phyloP scores from a whole-genome alignment of 2,113 vertebrate genomes.

The Dinomys branickii region DNA sequence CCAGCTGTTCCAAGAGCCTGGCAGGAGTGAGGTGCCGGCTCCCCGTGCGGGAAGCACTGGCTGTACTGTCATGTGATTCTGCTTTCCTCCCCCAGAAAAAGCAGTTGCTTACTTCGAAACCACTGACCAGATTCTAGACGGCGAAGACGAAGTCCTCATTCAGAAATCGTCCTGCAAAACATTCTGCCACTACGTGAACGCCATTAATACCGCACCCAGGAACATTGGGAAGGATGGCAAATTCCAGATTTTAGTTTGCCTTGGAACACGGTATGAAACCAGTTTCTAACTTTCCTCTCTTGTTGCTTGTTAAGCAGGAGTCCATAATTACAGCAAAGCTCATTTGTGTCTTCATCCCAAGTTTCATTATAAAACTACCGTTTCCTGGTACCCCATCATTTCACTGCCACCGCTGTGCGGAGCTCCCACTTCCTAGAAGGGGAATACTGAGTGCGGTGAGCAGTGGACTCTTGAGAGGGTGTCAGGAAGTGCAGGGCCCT shows the following conservation, averaged over 20 bases:
- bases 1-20: neutral
- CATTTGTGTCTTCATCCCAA: neutral
- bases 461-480: neutral
- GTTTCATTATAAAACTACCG: neutral
- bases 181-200: constrained; percentile 94
- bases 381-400: neutral
- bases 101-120: constrained; percentile 93
- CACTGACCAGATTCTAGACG: constrained; percentile 92
- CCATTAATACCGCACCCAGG: constrained; percentile 93
- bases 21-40: neutral
- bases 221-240: constrained; percentile 98
- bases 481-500: neutral
- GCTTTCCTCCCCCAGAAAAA: constrained; percentile 87
- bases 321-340: neutral
- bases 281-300: neutral
- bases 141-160: constrained; percentile 88
- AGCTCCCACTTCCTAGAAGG: neutral
- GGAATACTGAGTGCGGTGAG: neutral
- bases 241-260: constrained; percentile 97
- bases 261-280: constrained; percentile 93
- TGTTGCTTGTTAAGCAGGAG: neutral
- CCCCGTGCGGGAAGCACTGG: neutral
- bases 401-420: neutral
- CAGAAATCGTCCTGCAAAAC: constrained; percentile 90
- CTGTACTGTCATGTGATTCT: neutral